Percentiles rank a stretch among this genome's conserved stretches.
Evolutionary conservation across 1,140 invertebrate species (phyloP).

Genomic region (Drosophila fuyamai): DNA sequence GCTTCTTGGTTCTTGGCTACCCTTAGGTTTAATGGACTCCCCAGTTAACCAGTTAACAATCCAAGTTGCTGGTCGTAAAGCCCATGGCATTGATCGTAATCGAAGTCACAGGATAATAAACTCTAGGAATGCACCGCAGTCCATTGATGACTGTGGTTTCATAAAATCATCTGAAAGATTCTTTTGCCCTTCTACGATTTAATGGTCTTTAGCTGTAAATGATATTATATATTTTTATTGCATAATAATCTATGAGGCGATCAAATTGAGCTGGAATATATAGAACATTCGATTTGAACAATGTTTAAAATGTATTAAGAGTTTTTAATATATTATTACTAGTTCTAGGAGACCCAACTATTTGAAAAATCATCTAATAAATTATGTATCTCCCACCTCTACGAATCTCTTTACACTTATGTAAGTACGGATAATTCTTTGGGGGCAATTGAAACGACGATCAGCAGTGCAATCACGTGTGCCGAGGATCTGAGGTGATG

Average conservation of each 20-base stretch:
- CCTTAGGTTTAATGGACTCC: slow-evolving; percentile 27
- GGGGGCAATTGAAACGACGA: background rate
- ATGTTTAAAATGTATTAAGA: too few relatives aligned
- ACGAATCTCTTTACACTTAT: background rate
- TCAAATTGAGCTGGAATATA: background rate
- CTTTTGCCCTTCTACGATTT: slow-evolving; percentile 7
- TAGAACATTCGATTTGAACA: too few relatives aligned
- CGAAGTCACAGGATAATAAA: slow-evolving; percentile 33
- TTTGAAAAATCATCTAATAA: background rate
- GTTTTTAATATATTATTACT: too few relatives aligned
- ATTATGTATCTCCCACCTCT: background rate
- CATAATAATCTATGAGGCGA: background rate
- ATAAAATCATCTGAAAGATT: slow-evolving; percentile 13
- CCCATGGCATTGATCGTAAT: slow-evolving; percentile 22
- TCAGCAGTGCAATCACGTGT: slow-evolving; percentile 38
- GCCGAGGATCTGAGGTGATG: slow-evolving; percentile 4
- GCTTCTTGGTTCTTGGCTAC: slow-evolving; percentile 6
- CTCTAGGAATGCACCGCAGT: slow-evolving; percentile 11
- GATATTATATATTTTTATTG: background rate
- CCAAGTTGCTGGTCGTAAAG: slow-evolving; percentile 31
- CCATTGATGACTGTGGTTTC: background rate
- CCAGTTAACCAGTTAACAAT: slow-evolving; percentile 20
- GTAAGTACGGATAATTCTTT: background rate
- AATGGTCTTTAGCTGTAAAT: slow-evolving; percentile 17
- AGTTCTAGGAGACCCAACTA: too few relatives aligned